Conservation (phyloP, 2,888 invertebrate genomes). For the Tachina fera region DNA sequence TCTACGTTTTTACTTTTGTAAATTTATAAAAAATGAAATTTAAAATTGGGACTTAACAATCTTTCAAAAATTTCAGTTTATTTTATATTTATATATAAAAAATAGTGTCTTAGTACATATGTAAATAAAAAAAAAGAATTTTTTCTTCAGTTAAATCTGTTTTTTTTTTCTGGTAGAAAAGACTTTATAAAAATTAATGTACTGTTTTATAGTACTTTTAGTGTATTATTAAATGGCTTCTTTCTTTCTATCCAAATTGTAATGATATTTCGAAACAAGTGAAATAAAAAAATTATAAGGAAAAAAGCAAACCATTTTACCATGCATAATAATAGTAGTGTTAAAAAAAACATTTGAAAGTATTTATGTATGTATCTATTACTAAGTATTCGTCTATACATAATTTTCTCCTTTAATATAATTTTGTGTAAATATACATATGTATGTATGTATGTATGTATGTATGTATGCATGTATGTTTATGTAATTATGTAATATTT, state of each 20-base stretch:
- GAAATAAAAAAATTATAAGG: constrained; percentile 33
- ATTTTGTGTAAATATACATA: constrained; percentile 53
- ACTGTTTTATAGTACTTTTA: constrained; percentile 49
- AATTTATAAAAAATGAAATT: constrained; percentile 1
- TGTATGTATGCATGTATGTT: background rate
- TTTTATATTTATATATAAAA: background rate
- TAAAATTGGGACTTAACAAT: constrained; percentile 15
- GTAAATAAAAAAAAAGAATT: background rate
- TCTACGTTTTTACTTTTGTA: background rate
- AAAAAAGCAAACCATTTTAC: constrained; percentile 32
- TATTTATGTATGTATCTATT: background rate
- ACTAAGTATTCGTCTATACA: constrained; percentile 32
- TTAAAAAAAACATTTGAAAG: constrained; percentile 21
- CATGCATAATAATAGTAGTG: background rate
- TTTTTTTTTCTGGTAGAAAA: constrained; percentile 50
- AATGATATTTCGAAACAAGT: constrained; percentile 56
- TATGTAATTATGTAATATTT: constrained; percentile 7
- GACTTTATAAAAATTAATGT: constrained; percentile 41
- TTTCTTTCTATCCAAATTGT: constrained; percentile 53
- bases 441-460: background rate
- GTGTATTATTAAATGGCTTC: constrained; percentile 55
- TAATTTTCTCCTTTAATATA: constrained; percentile 25
- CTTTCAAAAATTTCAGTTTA: background rate
- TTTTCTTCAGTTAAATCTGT: background rate
- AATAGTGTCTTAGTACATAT: background rate